phyloP scores from a whole-genome alignment of 2,888 invertebrate species.

The Tachystola acroxantha region DNA sequence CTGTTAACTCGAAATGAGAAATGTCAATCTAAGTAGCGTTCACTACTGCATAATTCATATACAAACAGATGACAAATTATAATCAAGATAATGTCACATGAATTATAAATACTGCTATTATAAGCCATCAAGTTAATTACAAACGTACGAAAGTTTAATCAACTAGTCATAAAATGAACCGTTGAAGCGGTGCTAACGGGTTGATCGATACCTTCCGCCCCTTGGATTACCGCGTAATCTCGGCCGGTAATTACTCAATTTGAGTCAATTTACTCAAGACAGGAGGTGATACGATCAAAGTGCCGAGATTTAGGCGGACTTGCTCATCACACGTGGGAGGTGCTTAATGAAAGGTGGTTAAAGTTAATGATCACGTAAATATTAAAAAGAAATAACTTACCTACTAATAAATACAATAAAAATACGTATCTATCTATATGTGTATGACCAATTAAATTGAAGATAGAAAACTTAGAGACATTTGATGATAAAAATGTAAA shows the following conservation, averaged over 20 bases:
- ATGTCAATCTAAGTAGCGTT: too few relatives aligned
- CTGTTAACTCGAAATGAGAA: too few relatives aligned
- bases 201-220: conserved; percentile 58
- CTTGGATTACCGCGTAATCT: conserved; percentile 59
- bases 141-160: background rate
- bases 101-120: background rate
- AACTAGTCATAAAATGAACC: conserved; percentile 11
- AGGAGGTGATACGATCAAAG: conserved; percentile 52
- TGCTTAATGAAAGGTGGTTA: conserved; percentile 29
- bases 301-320: conserved; percentile 40
- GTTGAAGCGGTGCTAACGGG: conserved; percentile 24
- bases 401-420: too few relatives aligned
- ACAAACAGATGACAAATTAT: too few relatives aligned
- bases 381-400: too few relatives aligned
- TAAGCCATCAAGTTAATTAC: background rate
- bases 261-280: conserved; percentile 64
- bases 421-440: too few relatives aligned
- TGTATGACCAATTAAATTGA: too few relatives aligned
- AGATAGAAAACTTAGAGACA: too few relatives aligned
- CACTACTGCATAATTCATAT: too few relatives aligned
- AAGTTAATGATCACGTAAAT: conserved; percentile 1
- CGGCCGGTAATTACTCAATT: conserved; percentile 67
- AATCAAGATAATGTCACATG: too few relatives aligned
- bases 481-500: too few relatives aligned
- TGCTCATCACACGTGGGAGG: conserved; percentile 27